phyloP scores from a whole-genome alignment of 2,113 vertebrate species.

The Grantiella picta region DNA sequence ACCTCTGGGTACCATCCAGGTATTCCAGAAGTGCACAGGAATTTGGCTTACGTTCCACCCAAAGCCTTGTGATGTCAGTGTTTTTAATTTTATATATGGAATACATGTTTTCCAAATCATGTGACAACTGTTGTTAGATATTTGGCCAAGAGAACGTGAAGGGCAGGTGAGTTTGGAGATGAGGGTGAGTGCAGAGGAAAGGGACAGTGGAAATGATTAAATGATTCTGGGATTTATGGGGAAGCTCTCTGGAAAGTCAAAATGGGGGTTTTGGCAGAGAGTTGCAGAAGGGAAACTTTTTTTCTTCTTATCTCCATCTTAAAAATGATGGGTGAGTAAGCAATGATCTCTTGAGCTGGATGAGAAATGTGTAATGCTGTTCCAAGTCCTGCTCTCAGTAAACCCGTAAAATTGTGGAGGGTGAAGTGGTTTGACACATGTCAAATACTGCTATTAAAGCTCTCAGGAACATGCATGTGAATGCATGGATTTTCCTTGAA shows the following conservation, averaged over 20 bases:
- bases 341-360: not conserved
- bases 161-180: not conserved
- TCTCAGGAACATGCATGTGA: not conserved
- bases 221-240: not conserved
- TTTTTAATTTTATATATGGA: not conserved
- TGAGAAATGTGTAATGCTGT: not conserved
- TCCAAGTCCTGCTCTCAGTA: not conserved
- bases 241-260: not conserved
- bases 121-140: not conserved
- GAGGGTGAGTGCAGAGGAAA: not conserved
- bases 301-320: not conserved
- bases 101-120: accelerated
- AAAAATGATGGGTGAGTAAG: not conserved
- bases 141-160: not conserved
- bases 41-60: not conserved
- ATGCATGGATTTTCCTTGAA: not conserved
- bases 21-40: not conserved
- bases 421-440: not conserved
- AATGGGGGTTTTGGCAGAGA: not conserved
- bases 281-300: not conserved
- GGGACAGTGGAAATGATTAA: not conserved
- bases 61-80: not conserved
- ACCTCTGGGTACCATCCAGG: not conserved
- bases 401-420: not conserved
- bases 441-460: not conserved